Percentiles rank a stretch among this genome's conserved stretches.
phyloP scores from a whole-genome alignment of 2,888 invertebrate species.

The Halictus ligatus region DNA sequence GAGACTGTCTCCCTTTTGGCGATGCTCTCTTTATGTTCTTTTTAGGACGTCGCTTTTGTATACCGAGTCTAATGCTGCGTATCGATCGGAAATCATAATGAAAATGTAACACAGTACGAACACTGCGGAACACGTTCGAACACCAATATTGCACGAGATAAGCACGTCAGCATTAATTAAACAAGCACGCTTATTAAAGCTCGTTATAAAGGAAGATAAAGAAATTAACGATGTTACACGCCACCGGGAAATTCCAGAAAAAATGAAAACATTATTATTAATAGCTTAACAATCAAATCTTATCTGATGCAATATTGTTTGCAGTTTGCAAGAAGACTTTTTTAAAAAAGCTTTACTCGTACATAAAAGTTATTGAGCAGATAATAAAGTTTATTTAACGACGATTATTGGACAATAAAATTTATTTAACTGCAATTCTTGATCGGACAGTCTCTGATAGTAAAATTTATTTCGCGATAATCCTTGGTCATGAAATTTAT shows the following conservation, averaged over 20 bases:
- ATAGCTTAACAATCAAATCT: no score
- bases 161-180: not conserved
- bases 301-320: no score
- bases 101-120: not conserved
- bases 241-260: not conserved
- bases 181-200: not conserved
- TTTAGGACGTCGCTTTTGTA: conserved; percentile 25
- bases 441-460: not conserved
- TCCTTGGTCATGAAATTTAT: not conserved
- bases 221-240: not conserved
- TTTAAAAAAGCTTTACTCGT: no score
- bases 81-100: conserved; percentile 29
- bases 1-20: not conserved
- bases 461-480: not conserved
- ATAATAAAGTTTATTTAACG: no score
- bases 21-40: conserved; percentile 28
- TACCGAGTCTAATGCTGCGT: conserved; percentile 31
- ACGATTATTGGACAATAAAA: no score
- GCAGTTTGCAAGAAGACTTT: no score
- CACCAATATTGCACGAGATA: not conserved
- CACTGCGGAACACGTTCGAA: not conserved
- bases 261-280: not conserved
- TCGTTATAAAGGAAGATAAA: not conserved
- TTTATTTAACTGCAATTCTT: not conserved
- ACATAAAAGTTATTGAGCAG: no score